Evolutionary conservation across 2,113 vertebrate species (phyloP).

Genomic region (Charina bottae): DNA sequence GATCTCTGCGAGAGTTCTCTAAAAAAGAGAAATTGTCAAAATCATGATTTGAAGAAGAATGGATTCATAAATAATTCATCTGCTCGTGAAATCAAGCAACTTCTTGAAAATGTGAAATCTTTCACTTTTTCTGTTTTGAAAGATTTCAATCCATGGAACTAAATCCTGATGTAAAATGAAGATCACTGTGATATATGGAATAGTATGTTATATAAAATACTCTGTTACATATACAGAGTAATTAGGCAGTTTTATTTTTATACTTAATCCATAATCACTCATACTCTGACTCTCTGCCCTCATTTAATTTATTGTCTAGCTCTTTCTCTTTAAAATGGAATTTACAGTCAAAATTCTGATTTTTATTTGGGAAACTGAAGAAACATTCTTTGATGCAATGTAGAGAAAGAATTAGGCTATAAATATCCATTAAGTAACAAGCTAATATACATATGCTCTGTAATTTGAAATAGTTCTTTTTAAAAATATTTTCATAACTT

Average conservation of each 20-base stretch:
- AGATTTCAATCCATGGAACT: neutral
- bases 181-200: neutral
- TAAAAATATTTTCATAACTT: constrained; percentile 41
- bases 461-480: constrained; percentile 37
- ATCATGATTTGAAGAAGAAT: constrained; percentile 24
- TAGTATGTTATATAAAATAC: neutral
- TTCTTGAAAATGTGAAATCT: constrained; percentile 19
- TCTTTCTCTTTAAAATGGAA: constrained; percentile 23
- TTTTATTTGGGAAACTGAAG: constrained; percentile 36
- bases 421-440: constrained; percentile 1
- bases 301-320: neutral
- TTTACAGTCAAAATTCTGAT: constrained; percentile 37
- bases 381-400: neutral
- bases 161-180: constrained; percentile 35
- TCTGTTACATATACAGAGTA: neutral
- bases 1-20: constrained; percentile 9
- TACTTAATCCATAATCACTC: constrained; percentile 2
- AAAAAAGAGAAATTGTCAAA: neutral
- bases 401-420: constrained; percentile 36
- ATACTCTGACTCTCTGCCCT: neutral
- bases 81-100: constrained; percentile 37
- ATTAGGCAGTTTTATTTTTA: constrained; percentile 22
- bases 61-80: constrained; percentile 13
- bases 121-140: neutral
- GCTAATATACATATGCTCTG: neutral